Evolutionary conservation across 1,140 invertebrate species (phyloP), one percentile per base, ranked within the genome.

Genomic region (Teleogryllus occipitalis): DNA sequence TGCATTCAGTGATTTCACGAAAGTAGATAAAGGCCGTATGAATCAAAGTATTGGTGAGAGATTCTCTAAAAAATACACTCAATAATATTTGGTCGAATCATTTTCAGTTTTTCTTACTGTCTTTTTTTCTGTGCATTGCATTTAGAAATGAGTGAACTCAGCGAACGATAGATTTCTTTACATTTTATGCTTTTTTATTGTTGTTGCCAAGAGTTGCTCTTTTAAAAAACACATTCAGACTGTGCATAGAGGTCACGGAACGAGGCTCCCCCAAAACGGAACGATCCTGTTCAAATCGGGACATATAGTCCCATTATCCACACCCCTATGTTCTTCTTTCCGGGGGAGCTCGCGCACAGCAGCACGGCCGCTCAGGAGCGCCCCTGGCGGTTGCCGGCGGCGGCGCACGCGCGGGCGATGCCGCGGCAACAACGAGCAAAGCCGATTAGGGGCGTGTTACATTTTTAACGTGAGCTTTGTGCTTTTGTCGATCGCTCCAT

Each of bases 401-500:
- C 54, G 54, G 54, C 7, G 54, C 10, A 65, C 54, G 18, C 54
- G 10, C 10, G 54, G 54, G 54, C 27, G 5, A 39, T 39, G 27
- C 27, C 27, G 18, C 18, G 54, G 54, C 54, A 18, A 18, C 18
- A 18, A 65, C 54, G 10, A 65, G 54, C 54, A 65, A 65, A 65
- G 54, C 54, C 54, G 54, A 65, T 65, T 65, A 65, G 54, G 54
- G 54, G 54, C 54, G 54, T 65, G 54, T 65, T 65, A 65, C 54
- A 65, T 65, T 65, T 65, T 65, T 65, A 65, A 65, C 54, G 54
- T 65, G 54, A 65, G 54, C 54, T 65, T 65, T 65, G 54, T 14
- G 54, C 54, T 65, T 65, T 18, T 10, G 10, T 65, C 54, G 54
- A 65, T 65, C 54, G 54, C 54, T 65, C 18, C 54, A 65, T 65